A percentile compares a stretch with the other conserved stretches of the same genome.
phyloP scores from a whole-genome alignment of 2,113 vertebrate species.

The Merops nubicus region DNA sequence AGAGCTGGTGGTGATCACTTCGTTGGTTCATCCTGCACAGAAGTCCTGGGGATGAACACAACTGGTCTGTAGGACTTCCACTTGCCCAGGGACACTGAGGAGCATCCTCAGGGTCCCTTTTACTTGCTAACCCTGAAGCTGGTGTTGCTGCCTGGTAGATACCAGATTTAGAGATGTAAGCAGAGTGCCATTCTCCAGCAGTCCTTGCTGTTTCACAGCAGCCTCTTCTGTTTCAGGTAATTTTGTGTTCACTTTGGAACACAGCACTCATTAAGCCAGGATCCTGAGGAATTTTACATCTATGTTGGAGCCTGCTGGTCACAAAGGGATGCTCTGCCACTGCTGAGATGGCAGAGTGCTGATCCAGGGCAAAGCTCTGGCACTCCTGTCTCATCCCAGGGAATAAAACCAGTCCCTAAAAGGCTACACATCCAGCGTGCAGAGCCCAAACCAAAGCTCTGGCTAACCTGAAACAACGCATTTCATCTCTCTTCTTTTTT shows the following conservation, averaged over 20 bases:
- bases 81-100: not conserved
- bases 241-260: not conserved
- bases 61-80: not conserved
- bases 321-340: not conserved
- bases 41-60: not conserved
- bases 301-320: not conserved
- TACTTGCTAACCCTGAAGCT: not conserved
- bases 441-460: not conserved
- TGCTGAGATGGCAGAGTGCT: not conserved
- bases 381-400: not conserved
- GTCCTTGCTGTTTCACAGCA: not conserved
- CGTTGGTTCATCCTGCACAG: not conserved
- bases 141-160: not conserved
- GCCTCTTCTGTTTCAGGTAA: not conserved
- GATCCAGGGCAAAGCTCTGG: not conserved
- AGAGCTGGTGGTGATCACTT: not conserved
- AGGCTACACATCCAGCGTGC: accelerated
- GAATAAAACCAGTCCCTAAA: not conserved
- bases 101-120: not conserved
- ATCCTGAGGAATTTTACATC: not conserved
- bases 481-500: not conserved
- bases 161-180: not conserved
- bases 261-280: not conserved
- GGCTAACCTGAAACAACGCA: not conserved
- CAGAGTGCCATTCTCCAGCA: not conserved